phyloP scores from a whole-genome alignment of 2,797 vertebrate species.

The Sparus aurata region DNA sequence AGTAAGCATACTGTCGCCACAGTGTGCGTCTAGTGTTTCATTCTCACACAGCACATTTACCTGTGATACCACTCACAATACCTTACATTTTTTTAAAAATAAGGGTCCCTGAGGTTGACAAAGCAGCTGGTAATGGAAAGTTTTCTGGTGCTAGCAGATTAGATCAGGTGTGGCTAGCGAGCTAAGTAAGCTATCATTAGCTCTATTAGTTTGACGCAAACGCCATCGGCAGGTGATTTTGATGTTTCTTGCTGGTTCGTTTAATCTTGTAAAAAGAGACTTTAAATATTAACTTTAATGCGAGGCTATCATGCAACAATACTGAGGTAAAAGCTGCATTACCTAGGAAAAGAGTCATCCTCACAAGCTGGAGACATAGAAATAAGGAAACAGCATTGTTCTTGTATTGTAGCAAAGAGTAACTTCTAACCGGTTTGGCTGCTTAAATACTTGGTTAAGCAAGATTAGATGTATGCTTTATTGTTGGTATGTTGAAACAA shows the following conservation, averaged over 20 bases:
- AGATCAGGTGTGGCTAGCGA: neutral
- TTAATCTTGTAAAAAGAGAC: neutral
- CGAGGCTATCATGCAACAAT: neutral
- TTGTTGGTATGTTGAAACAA: no score
- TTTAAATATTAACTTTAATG: neutral
- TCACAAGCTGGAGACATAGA: no score
- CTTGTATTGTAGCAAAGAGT: neutral
- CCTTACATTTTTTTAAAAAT: neutral
- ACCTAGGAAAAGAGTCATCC: no score
- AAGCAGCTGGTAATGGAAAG: neutral
- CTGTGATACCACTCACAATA: no score
- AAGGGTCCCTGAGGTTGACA: neutral
- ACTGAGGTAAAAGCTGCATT: no score
- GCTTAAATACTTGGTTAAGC: no score
- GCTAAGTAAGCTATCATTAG: neutral
- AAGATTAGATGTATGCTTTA: no score
- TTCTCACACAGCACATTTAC: neutral
- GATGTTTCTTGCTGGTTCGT: neutral
- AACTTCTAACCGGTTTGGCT: neutral
- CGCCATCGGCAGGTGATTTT: neutral
- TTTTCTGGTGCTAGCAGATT: no score
- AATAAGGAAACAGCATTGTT: neutral
- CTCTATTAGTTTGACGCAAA: neutral
- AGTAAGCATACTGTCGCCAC: neutral
- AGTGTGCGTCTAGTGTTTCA: neutral